A percentile compares a stretch with the other conserved stretches of the same genome.
phyloP scores from a whole-genome alignment of 2,797 vertebrate genomes.

The Knipowitschia caucasica region DNA sequence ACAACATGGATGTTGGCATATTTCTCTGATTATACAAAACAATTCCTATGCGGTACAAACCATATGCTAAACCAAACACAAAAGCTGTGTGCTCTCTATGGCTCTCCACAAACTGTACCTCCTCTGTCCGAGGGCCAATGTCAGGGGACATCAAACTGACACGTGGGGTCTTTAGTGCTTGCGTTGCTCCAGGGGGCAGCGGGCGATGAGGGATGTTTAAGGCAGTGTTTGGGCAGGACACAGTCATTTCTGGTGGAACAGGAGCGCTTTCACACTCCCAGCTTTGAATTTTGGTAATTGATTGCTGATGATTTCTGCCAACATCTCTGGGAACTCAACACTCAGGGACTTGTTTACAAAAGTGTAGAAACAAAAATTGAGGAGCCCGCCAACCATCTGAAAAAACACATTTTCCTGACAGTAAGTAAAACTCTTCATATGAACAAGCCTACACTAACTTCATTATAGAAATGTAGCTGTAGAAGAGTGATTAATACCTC shows the following conservation, averaged over 20 bases:
- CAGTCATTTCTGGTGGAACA: slow-evolving; percentile 99
- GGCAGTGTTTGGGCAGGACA: slow-evolving; percentile 81
- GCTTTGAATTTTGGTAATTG: slow-evolving; percentile 99
- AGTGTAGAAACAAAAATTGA: slow-evolving; percentile 97
- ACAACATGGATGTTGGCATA: slow-evolving; percentile 65
- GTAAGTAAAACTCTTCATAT: no score
- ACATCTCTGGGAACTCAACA: slow-evolving; percentile 98
- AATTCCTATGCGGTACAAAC: slow-evolving; percentile 52
- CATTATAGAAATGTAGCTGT: no score
- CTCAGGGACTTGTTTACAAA: slow-evolving; percentile 96
- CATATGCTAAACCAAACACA: slow-evolving; percentile 37
- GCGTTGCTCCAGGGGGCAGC: slow-evolving; percentile 22
- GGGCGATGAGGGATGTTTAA: slow-evolving; percentile 77
- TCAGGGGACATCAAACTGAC: slow-evolving; percentile 34
- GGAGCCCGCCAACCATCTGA: slow-evolving; percentile 92
- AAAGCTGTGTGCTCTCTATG: slow-evolving; percentile 38
- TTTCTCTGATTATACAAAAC: slow-evolving; percentile 57
- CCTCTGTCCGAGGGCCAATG: slow-evolving; percentile 14
- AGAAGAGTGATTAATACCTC: slow-evolving; percentile 82
- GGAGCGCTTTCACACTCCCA: slow-evolving; percentile 94
- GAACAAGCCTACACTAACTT: no score
- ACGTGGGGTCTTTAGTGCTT: slow-evolving; percentile 30
- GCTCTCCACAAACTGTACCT: slow-evolving; percentile 37
- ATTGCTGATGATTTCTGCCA: slow-evolving; percentile 99
- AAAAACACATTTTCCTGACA: slow-evolving; percentile 1